phyloP scores from a whole-genome alignment of 2,797 vertebrate genomes.

The Periophthalmus magnuspinnatus region DNA sequence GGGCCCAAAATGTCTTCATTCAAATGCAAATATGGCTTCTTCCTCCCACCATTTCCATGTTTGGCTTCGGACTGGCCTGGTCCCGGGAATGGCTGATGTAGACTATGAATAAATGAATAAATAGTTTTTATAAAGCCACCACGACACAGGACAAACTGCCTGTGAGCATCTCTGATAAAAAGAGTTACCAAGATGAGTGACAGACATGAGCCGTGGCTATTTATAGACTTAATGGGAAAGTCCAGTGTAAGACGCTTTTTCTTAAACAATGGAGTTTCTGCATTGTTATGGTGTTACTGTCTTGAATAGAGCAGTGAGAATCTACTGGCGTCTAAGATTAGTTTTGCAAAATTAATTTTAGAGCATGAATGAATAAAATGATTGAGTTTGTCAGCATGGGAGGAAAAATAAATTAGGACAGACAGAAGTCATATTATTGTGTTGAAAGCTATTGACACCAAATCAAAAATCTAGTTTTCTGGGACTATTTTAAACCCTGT shows the following conservation, averaged over 20 bases:
- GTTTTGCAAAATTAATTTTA: not conserved
- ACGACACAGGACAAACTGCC: slow-evolving; percentile 42
- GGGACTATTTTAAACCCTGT: not conserved
- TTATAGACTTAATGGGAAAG: slow-evolving; percentile 5
- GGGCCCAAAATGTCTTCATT: slow-evolving; percentile 53
- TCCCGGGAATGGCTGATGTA: slow-evolving; percentile 60
- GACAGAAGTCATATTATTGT: not conserved
- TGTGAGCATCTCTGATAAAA: slow-evolving; percentile 48
- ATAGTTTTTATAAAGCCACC: slow-evolving; percentile 50
- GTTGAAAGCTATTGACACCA: no score
- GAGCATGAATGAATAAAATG: not conserved
- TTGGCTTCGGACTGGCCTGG: slow-evolving; percentile 35
- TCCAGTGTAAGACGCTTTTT: not conserved
- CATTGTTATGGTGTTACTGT: not conserved
- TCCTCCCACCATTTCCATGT: slow-evolving; percentile 35
- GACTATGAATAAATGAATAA: slow-evolving; percentile 72
- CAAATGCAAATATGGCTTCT: slow-evolving; percentile 60
- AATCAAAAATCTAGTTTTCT: no score
- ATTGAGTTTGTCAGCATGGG: not conserved
- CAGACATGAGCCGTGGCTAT: slow-evolving; percentile 14
- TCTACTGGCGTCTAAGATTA: not conserved
- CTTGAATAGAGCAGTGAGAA: not conserved
- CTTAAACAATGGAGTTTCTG: not conserved
- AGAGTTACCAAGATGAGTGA: slow-evolving; percentile 29
- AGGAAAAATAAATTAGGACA: not conserved